These are phyloP conservation scores for Poecile montanus DNA, from an alignment of 2,797 vertebrate species.

Conservation along the genomic window DNA sequence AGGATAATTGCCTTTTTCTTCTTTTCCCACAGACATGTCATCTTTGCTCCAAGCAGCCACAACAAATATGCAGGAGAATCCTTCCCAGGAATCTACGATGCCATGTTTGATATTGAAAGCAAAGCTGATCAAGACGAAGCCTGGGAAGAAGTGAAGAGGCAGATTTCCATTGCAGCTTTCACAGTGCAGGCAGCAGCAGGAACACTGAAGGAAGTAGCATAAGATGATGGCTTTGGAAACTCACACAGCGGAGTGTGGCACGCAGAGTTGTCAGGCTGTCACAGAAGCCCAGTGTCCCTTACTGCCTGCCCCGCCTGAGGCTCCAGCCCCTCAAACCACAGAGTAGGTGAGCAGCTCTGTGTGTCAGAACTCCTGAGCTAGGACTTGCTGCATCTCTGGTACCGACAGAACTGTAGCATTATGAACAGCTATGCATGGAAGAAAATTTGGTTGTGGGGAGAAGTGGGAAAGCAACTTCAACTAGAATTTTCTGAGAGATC, in stretches of 20 bases:
- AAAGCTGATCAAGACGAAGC: conserved; percentile 75
- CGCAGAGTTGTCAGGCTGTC: background rate
- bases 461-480: background rate
- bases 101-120: conserved; percentile 89
- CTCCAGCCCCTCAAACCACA: background rate
- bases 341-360: background rate
- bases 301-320: fast-evolving
- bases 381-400: background rate
- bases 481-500: background rate
- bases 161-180: conserved; percentile 91
- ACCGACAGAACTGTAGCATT: background rate
- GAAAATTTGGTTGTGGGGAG: background rate
- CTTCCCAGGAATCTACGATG: conserved; percentile 94
- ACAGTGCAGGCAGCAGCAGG: conserved; percentile 88
- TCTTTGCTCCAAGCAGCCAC: conserved; percentile 95
- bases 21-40: conserved; percentile 82
- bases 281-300: background rate
- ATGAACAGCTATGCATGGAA: background rate
- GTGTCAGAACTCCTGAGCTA: background rate
- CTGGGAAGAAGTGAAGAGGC: conserved; percentile 90
- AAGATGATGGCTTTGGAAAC: background rate
- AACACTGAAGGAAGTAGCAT: conserved; percentile 78
- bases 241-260: background rate
- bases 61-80: conserved; percentile 96
- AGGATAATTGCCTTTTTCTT: background rate